phyloP scores from a whole-genome alignment of 1,140 invertebrate species.

The Chironomus tepperi region DNA sequence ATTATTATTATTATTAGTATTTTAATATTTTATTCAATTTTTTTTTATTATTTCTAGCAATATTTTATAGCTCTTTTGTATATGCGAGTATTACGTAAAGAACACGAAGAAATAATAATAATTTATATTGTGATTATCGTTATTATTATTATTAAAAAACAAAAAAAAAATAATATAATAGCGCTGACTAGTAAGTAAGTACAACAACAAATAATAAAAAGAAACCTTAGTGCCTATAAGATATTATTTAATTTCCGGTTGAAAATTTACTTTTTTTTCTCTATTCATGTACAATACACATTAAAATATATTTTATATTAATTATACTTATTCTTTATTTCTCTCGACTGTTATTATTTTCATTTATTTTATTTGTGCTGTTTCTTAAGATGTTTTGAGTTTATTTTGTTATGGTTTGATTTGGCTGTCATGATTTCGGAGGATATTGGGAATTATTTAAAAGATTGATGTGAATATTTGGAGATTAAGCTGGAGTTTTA shows the following conservation, averaged over 20 bases:
- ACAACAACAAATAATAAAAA: background rate
- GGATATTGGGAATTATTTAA: too few species aligned
- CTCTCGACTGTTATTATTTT: conserved; percentile 3
- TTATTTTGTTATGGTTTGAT: too few species aligned
- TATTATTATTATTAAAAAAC: background rate
- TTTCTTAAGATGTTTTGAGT: too few species aligned
- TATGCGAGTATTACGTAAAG: conserved; percentile 6
- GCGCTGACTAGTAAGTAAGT: background rate
- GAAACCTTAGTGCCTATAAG: conserved; percentile 11
- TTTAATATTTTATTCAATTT: too few species aligned
- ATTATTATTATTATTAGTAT: background rate
- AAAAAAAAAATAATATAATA: conserved; percentile 2
- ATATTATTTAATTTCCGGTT: conserved; percentile 23
- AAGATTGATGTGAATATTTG: too few species aligned
- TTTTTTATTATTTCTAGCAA: background rate
- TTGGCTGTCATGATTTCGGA: too few species aligned
- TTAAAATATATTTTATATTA: conserved; percentile 23
- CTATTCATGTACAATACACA: conserved; percentile 3
- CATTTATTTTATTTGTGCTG: background rate
- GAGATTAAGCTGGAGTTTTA: too few species aligned
- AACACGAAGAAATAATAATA: conserved; percentile 14
- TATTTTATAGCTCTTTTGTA: background rate
- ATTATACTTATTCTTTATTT: conserved; percentile 14
- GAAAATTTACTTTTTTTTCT: background rate
- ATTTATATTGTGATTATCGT: conserved; percentile 14